Percentiles rank a stretch among this genome's conserved stretches.
phyloP scores from a whole-genome alignment of 1,140 invertebrate genomes.

The Paraescarpia echinospica region DNA sequence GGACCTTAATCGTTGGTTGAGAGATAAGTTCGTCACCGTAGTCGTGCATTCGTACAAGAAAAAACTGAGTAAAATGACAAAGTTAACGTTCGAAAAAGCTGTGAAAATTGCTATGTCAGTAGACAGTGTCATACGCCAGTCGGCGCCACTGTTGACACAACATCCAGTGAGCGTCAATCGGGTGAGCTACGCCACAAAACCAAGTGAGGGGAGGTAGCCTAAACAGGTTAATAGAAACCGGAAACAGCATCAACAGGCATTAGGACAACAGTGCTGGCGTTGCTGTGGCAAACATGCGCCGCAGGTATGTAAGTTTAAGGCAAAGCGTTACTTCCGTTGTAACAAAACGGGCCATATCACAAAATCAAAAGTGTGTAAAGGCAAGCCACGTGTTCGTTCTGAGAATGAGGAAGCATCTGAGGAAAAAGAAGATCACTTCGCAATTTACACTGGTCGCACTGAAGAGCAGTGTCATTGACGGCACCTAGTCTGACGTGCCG shows the following conservation, averaged over 20 bases:
- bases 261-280: neutral
- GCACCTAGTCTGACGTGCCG: too few relatives aligned
- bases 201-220: too few relatives aligned
- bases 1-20: neutral
- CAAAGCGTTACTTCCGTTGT: neutral
- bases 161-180: neutral
- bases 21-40: neutral
- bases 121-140: neutral
- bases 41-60: neutral
- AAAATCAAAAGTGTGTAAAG: neutral
- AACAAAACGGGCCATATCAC: neutral
- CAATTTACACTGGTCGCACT: too few relatives aligned
- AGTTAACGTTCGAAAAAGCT: too few relatives aligned
- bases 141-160: neutral
- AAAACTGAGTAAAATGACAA: too few relatives aligned
- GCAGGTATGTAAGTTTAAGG: neutral
- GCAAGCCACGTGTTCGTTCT: neutral
- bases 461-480: too few relatives aligned
- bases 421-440: neutral
- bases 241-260: neutral
- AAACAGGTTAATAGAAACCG: too few relatives aligned
- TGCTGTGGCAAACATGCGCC: neutral
- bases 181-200: neutral
- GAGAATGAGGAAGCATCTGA: neutral
- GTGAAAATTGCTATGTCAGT: neutral